phyloP scores from a whole-genome alignment of 2,888 invertebrate species.

The Cotesia congregata region DNA sequence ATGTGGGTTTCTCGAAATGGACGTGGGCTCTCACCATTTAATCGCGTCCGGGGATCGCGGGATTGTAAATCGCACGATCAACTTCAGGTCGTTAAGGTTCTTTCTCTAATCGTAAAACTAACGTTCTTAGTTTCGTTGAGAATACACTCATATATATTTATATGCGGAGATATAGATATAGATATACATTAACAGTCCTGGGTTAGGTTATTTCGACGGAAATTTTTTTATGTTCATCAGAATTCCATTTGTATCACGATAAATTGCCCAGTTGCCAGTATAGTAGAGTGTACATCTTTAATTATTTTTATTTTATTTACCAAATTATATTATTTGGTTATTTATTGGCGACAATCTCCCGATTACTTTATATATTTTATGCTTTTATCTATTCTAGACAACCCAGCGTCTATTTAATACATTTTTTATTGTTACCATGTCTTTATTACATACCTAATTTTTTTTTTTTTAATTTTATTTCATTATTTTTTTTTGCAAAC shows the following conservation, averaged over 20 bases:
- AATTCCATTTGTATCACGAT: constrained; percentile 43
- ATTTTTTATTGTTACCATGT: background rate
- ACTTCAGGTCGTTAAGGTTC: constrained; percentile 50
- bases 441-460: background rate
- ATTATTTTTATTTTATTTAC: background rate
- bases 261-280: constrained; percentile 31
- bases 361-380: background rate
- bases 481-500: background rate
- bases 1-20: constrained; percentile 34
- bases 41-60: constrained; percentile 50
- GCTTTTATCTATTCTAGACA: background rate
- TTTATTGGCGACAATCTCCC: background rate
- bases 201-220: constrained; percentile 25
- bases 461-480: background rate
- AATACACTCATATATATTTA: constrained; percentile 16
- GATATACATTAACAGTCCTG: background rate
- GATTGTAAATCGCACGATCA: constrained; percentile 57
- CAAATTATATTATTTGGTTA: background rate
- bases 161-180: constrained; percentile 1
- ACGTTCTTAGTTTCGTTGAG: constrained; percentile 36
- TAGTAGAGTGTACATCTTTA: background rate
- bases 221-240: constrained; percentile 43
- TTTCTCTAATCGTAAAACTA: constrained; percentile 55
- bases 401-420: background rate
- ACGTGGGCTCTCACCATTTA: constrained; percentile 39